Base-by-base conservation (phyloP, 2,797 vertebrate genomes). In the Pogonophryne albipinna region DNA sequence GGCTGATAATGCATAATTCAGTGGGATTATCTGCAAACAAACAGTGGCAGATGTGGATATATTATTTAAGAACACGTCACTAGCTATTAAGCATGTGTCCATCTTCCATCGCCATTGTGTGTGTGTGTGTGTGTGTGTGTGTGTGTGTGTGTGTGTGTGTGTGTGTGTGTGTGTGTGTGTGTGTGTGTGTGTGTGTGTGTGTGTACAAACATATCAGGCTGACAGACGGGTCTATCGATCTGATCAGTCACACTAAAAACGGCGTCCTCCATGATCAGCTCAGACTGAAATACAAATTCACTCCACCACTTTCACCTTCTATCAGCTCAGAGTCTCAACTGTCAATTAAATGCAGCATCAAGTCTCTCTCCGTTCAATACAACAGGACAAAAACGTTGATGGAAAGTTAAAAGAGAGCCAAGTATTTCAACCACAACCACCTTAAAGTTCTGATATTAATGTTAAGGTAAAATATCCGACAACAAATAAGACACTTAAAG, bases 41-140 rank as follows among this genome's bases (percentile, higher is more conserved):
- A 81, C 89, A 89, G 87, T 87, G 92, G 91, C 92, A 93, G 91
- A 92, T 88, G 92, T 64, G 61, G 84, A 92, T 94, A 67, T 90
- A 94, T 94, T 93, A 93, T 95, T 94, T 92, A 94, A 93, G 78
- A 85, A 87, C 64, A 78, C 87, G 91, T 93, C 93, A 90, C 90
- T 86, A 78, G 76, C 81, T 86, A 89, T 93, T 91, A 93, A 69
- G 79, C 84, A 85, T 83, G 79, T 88, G 86, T 90, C 88, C 82
- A 69, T 91, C 88, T 85, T 78, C 78, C 66, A 57, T 63, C 67
- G 53, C 49, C 69, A 73, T 13, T 80, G 73, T 71, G 61, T 73
- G 63, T 55, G 59, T 47, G 66, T 15, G 51, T 67, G 52, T 52
- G 44, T 73, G 50, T 60, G 68, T 59, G 73, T 46, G 53, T 51